Conservation (phyloP, 2,888 invertebrate genomes). For the Xylophagus ater region DNA sequence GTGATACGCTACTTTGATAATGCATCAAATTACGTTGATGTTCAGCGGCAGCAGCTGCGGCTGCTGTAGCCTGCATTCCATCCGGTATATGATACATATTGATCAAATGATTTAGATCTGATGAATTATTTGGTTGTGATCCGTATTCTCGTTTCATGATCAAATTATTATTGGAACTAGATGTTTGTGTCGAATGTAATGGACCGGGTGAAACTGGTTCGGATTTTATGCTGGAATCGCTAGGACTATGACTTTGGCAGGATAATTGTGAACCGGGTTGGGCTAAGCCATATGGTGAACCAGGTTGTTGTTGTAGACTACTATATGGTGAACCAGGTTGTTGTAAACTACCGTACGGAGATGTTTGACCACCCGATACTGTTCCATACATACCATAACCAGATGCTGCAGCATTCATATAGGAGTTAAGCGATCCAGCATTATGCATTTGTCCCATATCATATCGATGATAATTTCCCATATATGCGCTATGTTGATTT, state of each 20-base stretch:
- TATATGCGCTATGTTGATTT: constrained; percentile 63
- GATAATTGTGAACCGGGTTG: constrained; percentile 53
- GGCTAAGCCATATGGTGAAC: constrained; percentile 50
- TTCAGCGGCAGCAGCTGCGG: constrained; percentile 26
- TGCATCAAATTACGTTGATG: constrained; percentile 38
- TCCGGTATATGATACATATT: constrained; percentile 57
- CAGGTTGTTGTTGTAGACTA: constrained; percentile 37
- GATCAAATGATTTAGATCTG: constrained; percentile 53
- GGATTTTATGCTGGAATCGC: constrained; percentile 79
- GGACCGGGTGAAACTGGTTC: constrained; percentile 76
- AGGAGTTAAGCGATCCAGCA: constrained; percentile 47
- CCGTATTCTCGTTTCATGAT: constrained; percentile 62
- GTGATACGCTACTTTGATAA: constrained; percentile 36
- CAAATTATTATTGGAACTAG: constrained; percentile 42
- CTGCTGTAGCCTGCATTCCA: constrained; percentile 46
- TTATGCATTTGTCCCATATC: constrained; percentile 83
- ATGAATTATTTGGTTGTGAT: constrained; percentile 39
- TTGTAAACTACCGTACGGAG: constrained; percentile 61
- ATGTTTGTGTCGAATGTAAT: constrained; percentile 33
- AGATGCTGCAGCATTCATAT: constrained; percentile 57
- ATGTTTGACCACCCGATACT: constrained; percentile 54
- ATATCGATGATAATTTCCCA: constrained; percentile 69
- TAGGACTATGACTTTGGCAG: constrained; percentile 69
- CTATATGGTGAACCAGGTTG: constrained; percentile 57
- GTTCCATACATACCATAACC: constrained; percentile 66